Percentiles rank a stretch among this genome's conserved stretches.
Evolutionary conservation across 1,140 invertebrate species (phyloP).

Genomic region (Drosophila saltans): DNA sequence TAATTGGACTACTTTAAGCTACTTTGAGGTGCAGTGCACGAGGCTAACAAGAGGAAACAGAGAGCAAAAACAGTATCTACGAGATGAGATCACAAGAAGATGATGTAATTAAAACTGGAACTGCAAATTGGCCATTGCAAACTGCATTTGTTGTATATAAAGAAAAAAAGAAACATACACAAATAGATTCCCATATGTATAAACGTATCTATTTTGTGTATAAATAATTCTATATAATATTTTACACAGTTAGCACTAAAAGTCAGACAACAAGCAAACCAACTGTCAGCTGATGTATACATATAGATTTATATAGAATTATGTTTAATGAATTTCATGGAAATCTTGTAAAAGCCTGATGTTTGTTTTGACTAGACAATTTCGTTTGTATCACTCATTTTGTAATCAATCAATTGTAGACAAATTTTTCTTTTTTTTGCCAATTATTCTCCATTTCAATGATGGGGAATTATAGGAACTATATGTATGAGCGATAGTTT

Average conservation of each 20-base stretch:
- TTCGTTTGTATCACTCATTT: no score
- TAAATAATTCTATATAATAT: no score
- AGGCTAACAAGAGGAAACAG: background rate
- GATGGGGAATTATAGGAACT: no score
- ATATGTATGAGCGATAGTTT: no score
- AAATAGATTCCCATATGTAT: background rate
- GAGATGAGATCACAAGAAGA: conserved; percentile 2
- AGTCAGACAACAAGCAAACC: background rate
- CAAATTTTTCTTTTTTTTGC: no score
- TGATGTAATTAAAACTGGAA: conserved; percentile 6
- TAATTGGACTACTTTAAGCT: conserved; percentile 61
- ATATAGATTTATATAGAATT: background rate
- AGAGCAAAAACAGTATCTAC: background rate
- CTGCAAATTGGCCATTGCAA: conserved; percentile 3
- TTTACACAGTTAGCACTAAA: no score
- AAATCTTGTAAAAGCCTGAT: background rate
- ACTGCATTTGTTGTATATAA: background rate
- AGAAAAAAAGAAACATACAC: no score
- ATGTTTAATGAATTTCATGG: background rate
- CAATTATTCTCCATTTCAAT: no score
- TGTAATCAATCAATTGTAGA: no score
- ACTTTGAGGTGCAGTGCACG: conserved; percentile 31
- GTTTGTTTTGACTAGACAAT: background rate
- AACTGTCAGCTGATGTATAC: background rate
- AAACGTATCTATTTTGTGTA: background rate